Base-by-base conservation (phyloP, 30 jellyfish, hydroid and myxozoan species). In the Cassiopea andromeda region DNA sequence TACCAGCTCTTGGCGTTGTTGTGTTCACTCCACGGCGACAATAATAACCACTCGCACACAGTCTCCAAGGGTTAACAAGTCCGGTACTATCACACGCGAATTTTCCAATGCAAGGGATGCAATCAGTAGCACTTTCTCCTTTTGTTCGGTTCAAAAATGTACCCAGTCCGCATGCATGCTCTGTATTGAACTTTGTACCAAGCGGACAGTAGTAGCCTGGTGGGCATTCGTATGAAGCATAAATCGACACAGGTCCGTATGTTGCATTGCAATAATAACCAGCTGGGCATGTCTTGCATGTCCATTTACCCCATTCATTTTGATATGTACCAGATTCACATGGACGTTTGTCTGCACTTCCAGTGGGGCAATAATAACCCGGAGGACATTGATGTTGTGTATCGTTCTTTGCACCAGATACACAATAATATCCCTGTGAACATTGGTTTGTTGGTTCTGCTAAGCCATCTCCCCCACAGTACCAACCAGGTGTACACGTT, bases 301-400 rank as follows among this genome's bases (percentile, higher is more conserved):
- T 66, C 98, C 97, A 87, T 89, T 90, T 97, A 58, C 92, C 96
- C 87, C 87, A 80, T 66, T 87, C 96, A 81, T 96, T 82, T 80
- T 96, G 99, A 71, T 96, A 96, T 2, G 94, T 87, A 8, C 98
- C 98, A 1, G 99, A 88, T n/a, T 82, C 94, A 85, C 99, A 96
- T 1, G 98, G 98, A 75, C 85, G 86, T 60, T 77, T 76, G 5
- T 43, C 59, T 12, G 88, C 17, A 74, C 98, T 88, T 19, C 93
- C 97, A 2, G 83, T 47, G 4, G 93, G 96, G 84, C 99, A 96
- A 79, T 77, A 86, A 83, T 91, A 73, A 15, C 99, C 99, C 1
- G 96, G 97, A 8, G 92, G 78, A 54, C 99, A 96, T 27, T 78
- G 92, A 60, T 73, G 48, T 48, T 92, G 98, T 18, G 92, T 78